phyloP scores from a whole-genome alignment of 53 echinoderm and acorn worm genomes.

The Stichopus horrens region DNA sequence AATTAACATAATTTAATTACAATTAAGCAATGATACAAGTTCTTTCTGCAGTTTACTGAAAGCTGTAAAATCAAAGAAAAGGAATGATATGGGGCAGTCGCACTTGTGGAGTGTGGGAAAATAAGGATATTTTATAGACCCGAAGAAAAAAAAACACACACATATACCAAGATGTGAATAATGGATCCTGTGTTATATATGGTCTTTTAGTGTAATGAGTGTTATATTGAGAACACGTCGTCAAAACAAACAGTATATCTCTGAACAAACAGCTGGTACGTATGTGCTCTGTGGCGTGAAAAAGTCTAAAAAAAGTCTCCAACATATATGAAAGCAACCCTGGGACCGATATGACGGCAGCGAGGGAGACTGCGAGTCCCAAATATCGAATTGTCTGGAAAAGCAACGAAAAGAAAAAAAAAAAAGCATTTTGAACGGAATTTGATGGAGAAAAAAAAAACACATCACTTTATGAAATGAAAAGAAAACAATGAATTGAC shows the following conservation, averaged over 20 bases:
- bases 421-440: no score
- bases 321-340: no score
- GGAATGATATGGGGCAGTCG: no score
- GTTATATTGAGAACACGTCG: neutral
- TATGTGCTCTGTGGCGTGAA: neutral
- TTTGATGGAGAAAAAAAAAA: neutral
- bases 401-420: no score
- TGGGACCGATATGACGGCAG: no score
- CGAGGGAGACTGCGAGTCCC: no score
- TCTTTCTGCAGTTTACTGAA: no score
- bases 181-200: neutral
- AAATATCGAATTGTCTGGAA: no score
- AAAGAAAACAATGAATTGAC: neutral
- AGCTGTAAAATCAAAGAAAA: no score
- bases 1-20: no score
- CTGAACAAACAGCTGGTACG: neutral
- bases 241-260: neutral
- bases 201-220: constrained; percentile 12
- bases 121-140: neutral
- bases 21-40: no score
- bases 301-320: neutral
- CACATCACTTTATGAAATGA: constrained; percentile 6
- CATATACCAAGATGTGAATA: neutral
- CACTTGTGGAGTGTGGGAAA: neutral
- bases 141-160: neutral